phyloP scores from a whole-genome alignment of 2,797 vertebrate genomes.

The Anas acuta region DNA sequence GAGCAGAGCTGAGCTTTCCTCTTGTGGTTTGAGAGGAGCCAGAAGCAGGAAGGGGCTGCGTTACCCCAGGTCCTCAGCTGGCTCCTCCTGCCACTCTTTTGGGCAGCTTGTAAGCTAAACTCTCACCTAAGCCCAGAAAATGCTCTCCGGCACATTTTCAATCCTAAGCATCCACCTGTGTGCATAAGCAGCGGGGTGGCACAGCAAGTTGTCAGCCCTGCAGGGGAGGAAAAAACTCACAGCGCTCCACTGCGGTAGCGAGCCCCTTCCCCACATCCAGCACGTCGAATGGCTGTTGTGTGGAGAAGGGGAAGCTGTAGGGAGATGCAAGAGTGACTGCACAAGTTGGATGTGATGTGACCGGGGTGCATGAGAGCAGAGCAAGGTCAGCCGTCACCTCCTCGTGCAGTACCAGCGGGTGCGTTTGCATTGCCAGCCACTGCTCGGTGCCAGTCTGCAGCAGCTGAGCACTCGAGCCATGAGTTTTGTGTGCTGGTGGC shows the following conservation, averaged over 20 bases:
- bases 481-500: background rate
- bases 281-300: rapidly evolving
- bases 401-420: background rate
- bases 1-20: background rate
- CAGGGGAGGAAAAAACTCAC: background rate
- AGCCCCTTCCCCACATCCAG: background rate
- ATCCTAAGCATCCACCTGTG: background rate
- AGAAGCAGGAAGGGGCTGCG: background rate
- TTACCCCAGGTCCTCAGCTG: background rate
- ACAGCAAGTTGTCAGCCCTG: background rate
- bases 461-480: background rate
- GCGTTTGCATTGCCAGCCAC: background rate
- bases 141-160: background rate
- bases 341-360: background rate
- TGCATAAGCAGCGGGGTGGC: background rate
- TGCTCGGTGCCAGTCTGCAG: background rate
- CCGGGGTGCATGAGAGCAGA: background rate
- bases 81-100: background rate
- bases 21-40: background rate
- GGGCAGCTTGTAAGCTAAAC: background rate
- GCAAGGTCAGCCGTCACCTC: background rate
- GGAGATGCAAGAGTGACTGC: background rate
- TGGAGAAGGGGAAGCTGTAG: background rate
- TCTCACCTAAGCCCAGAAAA: background rate
- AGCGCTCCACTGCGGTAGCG: background rate